These are phyloP conservation scores for Philopotamus ludificatus DNA, from an alignment of 1,140 invertebrate genomes.

Conservation along the genomic window DNA sequence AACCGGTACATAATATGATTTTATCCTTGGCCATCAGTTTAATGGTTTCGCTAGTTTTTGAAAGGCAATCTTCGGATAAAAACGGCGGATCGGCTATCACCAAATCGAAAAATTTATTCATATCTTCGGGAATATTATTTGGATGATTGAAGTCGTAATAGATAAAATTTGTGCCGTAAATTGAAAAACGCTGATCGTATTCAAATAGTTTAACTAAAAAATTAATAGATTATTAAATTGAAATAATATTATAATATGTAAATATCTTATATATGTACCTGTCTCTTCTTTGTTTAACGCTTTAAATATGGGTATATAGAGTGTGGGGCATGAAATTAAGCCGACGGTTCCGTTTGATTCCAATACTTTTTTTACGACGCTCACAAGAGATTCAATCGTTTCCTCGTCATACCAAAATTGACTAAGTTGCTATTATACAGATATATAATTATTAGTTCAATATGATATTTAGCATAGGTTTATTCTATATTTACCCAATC, in stretches of 20 bases:
- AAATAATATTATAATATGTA: constrained; percentile 1
- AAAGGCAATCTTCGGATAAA: constrained; percentile 88
- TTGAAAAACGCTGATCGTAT: constrained; percentile 77
- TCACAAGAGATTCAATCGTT: constrained; percentile 69
- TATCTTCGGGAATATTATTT: constrained; percentile 64
- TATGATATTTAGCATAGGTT: not conserved
- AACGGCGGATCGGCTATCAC: constrained; percentile 94
- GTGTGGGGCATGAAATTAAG: constrained; percentile 85
- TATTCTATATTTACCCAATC: constrained; percentile 69
- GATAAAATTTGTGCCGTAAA: constrained; percentile 78
- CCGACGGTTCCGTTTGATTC: constrained; percentile 68
- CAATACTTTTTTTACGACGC: constrained; percentile 59
- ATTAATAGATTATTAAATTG: constrained; percentile 4
- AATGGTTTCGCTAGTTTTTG: constrained; percentile 79
- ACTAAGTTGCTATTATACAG: constrained; percentile 79
- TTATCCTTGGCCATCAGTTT: constrained; percentile 75
- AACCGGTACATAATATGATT: constrained; percentile 87
- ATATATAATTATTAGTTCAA: constrained; percentile 40
- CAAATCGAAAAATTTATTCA: constrained; percentile 70
- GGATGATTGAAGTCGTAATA: constrained; percentile 89
- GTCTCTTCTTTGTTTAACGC: constrained; percentile 48
- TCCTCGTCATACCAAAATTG: constrained; percentile 93
- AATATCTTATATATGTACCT: constrained; percentile 38
- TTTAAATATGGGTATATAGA: constrained; percentile 70
- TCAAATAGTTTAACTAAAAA: constrained; percentile 77